phyloP scores from a whole-genome alignment of 2,797 vertebrate genomes.

The Bovichtus variegatus region DNA sequence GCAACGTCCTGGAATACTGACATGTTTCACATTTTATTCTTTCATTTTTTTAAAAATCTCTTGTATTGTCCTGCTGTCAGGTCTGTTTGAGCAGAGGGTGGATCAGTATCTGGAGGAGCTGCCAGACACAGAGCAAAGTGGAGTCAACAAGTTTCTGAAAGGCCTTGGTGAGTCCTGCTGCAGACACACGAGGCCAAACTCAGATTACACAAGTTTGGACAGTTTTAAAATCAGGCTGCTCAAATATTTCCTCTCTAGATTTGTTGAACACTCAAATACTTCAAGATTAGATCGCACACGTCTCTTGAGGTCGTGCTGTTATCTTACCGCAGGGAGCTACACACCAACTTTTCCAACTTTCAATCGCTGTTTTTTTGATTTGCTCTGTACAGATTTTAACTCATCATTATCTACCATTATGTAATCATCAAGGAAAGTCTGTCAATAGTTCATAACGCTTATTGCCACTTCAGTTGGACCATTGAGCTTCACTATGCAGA shows the following conservation, averaged over 20 bases:
- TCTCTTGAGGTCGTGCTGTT: not conserved
- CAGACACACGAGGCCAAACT: not conserved
- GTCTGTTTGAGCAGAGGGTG: constrained; percentile 96
- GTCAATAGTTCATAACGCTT: not conserved
- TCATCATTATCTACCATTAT: not conserved
- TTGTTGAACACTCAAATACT: not conserved
- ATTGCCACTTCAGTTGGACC: not conserved
- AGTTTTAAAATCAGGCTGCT: not conserved
- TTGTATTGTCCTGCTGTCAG: constrained; percentile 74
- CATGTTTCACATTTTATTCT: not conserved
- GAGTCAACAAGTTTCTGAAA: constrained; percentile 98
- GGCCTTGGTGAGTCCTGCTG: constrained; percentile 91
- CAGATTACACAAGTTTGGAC: constrained; percentile 1
- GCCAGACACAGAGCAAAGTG: constrained; percentile 97
- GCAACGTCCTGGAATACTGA: constrained; percentile 24
- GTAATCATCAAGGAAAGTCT: not conserved
- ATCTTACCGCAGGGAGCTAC: constrained; percentile 1
- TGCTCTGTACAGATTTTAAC: not conserved
- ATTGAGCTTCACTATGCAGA: not conserved
- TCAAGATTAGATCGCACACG: not conserved
- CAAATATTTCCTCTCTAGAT: constrained; percentile 1
- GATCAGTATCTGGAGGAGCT: constrained; percentile 98
- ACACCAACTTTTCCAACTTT: not conserved
- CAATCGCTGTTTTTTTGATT: not conserved
- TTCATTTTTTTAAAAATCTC: constrained; percentile 14